A percentile compares a stretch with the other conserved stretches of the same genome.
Conservation (phyloP, 2,888 invertebrate species). For the Drosophila greeni region DNA sequence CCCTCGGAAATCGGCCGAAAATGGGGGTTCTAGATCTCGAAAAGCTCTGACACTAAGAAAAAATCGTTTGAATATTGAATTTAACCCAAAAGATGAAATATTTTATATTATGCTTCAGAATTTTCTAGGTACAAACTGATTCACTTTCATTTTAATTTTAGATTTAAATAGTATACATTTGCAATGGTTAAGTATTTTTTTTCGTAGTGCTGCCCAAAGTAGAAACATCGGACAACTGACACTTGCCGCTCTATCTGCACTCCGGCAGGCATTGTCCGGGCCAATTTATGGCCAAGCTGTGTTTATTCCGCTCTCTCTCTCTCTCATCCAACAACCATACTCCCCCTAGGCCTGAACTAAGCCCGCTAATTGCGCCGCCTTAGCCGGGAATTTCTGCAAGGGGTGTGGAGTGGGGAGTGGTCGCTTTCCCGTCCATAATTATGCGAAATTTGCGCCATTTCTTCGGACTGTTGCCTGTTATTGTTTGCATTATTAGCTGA, state of each 20-base stretch:
- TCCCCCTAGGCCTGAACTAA: conserved; percentile 57
- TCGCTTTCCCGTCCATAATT: conserved; percentile 41
- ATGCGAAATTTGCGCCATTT: conserved; percentile 55
- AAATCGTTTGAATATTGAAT: background rate
- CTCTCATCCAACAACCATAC: conserved; percentile 8
- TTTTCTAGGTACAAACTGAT: background rate
- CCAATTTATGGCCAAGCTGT: conserved; percentile 54
- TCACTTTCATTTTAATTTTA: background rate
- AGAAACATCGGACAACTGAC: conserved; percentile 51
- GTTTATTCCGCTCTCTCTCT: background rate
- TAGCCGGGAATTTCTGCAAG: conserved; percentile 41
- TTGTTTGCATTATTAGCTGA: conserved; percentile 70
- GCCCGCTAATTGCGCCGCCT: conserved; percentile 76
- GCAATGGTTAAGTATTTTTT: background rate
- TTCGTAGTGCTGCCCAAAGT: conserved; percentile 21
- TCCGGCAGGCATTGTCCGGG: conserved; percentile 56
- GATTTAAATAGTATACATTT: background rate
- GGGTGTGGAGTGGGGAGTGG: background rate
- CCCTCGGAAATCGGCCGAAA: background rate
- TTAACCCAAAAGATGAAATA: background rate
- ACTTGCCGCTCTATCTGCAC: conserved; percentile 65
- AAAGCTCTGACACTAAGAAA: background rate
- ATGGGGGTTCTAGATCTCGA: background rate
- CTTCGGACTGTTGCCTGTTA: conserved; percentile 46
- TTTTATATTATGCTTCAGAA: background rate